These are phyloP conservation scores for Cataglyphis livida DNA, from an alignment of 2,888 invertebrate genomes.

Conservation along the genomic window DNA sequence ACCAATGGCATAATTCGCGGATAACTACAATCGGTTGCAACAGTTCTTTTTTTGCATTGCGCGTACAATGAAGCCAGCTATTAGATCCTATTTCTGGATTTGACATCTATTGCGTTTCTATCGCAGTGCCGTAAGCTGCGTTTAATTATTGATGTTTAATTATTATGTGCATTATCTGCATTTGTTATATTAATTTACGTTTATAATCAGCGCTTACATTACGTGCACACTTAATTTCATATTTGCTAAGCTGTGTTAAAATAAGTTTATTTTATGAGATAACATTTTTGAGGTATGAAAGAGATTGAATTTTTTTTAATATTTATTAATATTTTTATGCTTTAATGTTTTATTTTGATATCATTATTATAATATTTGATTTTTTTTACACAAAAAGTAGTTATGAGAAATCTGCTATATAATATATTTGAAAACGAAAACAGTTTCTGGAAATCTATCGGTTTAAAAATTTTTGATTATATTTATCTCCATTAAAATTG, in stretches of 20 bases:
- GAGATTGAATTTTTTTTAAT: background rate
- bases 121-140: background rate
- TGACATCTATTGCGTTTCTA: background rate
- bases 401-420: background rate
- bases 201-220: background rate
- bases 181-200: background rate
- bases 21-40: constrained; percentile 40
- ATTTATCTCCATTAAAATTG: too few relatives aligned
- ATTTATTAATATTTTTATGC: background rate
- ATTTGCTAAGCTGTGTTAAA: background rate
- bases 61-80: background rate
- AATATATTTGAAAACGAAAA: background rate
- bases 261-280: background rate
- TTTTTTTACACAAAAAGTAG: background rate
- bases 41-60: constrained; percentile 25
- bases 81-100: background rate
- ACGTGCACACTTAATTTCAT: background rate
- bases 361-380: background rate
- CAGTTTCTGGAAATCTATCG: too few relatives aligned
- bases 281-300: background rate
- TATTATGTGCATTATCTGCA: too few relatives aligned
- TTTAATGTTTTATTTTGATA: background rate
- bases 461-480: too few relatives aligned
- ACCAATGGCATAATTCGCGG: constrained; percentile 44
- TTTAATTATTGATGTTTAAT: background rate